Percentiles rank a stretch among this genome's conserved stretches.
Conservation (phyloP, 2,113 vertebrate genomes). For the Xenus cinereus region DNA sequence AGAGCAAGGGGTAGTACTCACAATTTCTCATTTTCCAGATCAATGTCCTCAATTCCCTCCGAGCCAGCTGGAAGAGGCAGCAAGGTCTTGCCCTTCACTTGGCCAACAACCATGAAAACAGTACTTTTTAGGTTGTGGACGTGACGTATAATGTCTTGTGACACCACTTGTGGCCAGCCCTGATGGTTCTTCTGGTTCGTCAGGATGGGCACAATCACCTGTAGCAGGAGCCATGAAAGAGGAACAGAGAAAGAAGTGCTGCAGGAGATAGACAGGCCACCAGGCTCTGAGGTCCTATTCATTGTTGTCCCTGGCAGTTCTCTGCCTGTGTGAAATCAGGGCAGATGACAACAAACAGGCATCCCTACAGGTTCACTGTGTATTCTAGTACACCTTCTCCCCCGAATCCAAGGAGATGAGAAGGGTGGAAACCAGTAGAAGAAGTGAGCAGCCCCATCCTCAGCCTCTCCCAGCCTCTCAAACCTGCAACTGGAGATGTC, state of each 20-base stretch:
- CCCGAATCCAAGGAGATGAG: background rate
- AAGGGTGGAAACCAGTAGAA: background rate
- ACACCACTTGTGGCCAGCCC: conserved; percentile 83
- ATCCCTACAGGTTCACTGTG: background rate
- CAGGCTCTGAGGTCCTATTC: rapidly evolving
- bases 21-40: conserved; percentile 71
- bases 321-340: background rate
- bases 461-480: background rate
- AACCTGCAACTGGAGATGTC: background rate
- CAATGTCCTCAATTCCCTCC: conserved; percentile 71
- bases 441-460: background rate
- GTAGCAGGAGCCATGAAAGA: background rate
- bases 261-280: background rate
- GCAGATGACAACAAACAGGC: rapidly evolving
- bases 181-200: conserved; percentile 80
- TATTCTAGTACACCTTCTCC: background rate
- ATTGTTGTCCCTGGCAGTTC: background rate
- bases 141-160: conserved; percentile 80
- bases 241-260: background rate
- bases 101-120: conserved; percentile 80
- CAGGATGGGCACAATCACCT: conserved; percentile 87
- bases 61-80: conserved; percentile 82
- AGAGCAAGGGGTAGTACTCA: conserved; percentile 52
- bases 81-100: conserved; percentile 86
- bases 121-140: conserved; percentile 77